These are phyloP conservation scores for Ectemnius cavifrons DNA, from an alignment of 2,888 invertebrate species.

Conservation along the genomic window DNA sequence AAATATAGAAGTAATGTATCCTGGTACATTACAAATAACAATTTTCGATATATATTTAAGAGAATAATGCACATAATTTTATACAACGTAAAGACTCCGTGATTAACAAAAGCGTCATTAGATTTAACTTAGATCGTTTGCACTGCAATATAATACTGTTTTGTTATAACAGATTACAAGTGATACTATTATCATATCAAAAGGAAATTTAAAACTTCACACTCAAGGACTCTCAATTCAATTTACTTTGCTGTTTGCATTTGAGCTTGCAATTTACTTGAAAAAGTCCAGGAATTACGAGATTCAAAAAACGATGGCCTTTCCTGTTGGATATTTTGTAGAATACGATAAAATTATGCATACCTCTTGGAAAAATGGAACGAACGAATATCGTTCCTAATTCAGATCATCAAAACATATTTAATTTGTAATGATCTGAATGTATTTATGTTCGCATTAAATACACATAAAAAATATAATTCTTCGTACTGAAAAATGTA, in stretches of 20 bases:
- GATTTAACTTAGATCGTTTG: conserved; percentile 27
- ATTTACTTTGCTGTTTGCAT: conserved; percentile 39
- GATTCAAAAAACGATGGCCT: conserved; percentile 55
- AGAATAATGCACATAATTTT: background rate
- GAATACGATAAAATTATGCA: background rate
- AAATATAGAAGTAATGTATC: too few species aligned
- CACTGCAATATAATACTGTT: conserved; percentile 29
- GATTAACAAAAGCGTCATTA: conserved; percentile 24
- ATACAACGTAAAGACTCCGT: background rate
- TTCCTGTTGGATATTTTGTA: conserved; percentile 26
- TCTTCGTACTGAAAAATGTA: conserved; percentile 37
- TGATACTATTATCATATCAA: conserved; percentile 6
- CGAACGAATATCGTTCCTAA: too few species aligned
- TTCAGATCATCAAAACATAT: conserved; percentile 39
- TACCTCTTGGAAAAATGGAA: background rate
- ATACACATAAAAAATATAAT: conserved; percentile 52
- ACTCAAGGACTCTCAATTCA: background rate
- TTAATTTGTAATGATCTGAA: conserved; percentile 39
- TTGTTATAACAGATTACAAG: conserved; percentile 23
- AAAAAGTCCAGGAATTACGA: conserved; percentile 60
- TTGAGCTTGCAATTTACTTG: conserved; percentile 38
- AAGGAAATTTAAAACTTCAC: conserved; percentile 25
- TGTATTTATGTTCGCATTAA: conserved; percentile 48
- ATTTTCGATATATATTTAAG: too few species aligned
- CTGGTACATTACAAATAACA: too few species aligned